Conservation (phyloP, 1,140 invertebrate genomes). For the Cyclina sinensis region DNA sequence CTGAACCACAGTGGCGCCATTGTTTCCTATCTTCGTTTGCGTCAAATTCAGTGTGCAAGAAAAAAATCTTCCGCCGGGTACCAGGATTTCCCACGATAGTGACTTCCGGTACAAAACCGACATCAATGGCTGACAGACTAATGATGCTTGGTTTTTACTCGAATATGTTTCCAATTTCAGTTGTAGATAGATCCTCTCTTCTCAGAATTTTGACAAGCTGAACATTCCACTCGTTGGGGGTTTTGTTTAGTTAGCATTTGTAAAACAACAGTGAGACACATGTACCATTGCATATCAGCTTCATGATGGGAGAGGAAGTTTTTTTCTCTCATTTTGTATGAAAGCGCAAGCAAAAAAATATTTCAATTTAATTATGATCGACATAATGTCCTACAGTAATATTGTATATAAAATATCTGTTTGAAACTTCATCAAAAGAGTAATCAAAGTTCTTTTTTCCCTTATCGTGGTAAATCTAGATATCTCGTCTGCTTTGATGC, state of each 20-base stretch:
- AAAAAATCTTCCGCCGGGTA: background rate
- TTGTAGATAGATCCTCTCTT: conserved; percentile 41
- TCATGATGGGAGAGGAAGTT: no score
- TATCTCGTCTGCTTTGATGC: background rate
- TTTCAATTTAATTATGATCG: no score
- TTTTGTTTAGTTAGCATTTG: conserved; percentile 66
- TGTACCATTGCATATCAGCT: background rate
- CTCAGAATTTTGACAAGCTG: conserved; percentile 47
- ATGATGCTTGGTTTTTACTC: conserved; percentile 36
- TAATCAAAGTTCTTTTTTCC: background rate
- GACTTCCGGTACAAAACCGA: conserved; percentile 45
- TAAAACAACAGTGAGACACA: conserved; percentile 54
- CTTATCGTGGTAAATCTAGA: background rate
- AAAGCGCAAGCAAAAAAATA: no score
- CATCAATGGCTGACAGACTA: conserved; percentile 49
- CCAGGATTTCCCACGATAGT: conserved; percentile 18
- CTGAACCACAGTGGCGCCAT: conserved; percentile 55
- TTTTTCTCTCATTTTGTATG: no score
- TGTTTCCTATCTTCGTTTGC: conserved; percentile 32
- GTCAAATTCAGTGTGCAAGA: background rate
- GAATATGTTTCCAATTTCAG: conserved; percentile 67
- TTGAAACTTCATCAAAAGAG: no score
- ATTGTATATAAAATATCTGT: no score
- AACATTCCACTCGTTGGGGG: conserved; percentile 61
- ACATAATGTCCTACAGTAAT: no score